Evolutionary conservation across 2,888 invertebrate species (phyloP), one percentile per base, ranked within the genome.

Genomic region (Pristionchus mayeri): DNA sequence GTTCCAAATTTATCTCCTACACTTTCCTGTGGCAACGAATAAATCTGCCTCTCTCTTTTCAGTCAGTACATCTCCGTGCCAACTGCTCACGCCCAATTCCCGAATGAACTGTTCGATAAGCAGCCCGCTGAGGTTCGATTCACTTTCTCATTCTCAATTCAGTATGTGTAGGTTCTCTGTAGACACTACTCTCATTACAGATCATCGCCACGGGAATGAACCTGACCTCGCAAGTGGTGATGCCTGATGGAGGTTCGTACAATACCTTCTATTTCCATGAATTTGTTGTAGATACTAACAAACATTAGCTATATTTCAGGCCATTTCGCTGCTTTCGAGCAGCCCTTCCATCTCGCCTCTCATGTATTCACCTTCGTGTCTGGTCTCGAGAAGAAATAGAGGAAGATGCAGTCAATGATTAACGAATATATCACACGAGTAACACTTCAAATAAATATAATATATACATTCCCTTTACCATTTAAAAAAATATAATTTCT

Each of bases 291-390:
- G n/a, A 54, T 3, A 3, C 21, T n/a, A n/a, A 54, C 2, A 21
- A 50, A 4, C 16, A 4, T 9, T 9, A 18, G 50, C n/a, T n/a
- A 30, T 27, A 3, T 30, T 63, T 0, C 34, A 63, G 63, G 75
- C 16, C 97, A 97, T 93, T 98, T 97, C 93, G 95, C 96, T 0
- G 96, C 96, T 0, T 94, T 97, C 84, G 96, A 97, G 93, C 94
- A 95, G 86, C 96, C 97, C 0, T 93, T 95, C 60, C 89, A 95
- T 0, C 91, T 97, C 40, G 95, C 96, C 4, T 93, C 95, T 0
- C 96, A 97, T 91, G 93, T 97, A 13, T 95, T 95, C 91, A 86
- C 91, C 13, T 94, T 94, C 89, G 93, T 93, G n/a, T 21, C 30
- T 11, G 63, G 30, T 48, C 67, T 82, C 27, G 34, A 48, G 48